Evolutionary conservation across 2,888 invertebrate genomes (phyloP), one percentile per base, ranked within the genome.

Genomic region (Euplagia quadripunctaria): DNA sequence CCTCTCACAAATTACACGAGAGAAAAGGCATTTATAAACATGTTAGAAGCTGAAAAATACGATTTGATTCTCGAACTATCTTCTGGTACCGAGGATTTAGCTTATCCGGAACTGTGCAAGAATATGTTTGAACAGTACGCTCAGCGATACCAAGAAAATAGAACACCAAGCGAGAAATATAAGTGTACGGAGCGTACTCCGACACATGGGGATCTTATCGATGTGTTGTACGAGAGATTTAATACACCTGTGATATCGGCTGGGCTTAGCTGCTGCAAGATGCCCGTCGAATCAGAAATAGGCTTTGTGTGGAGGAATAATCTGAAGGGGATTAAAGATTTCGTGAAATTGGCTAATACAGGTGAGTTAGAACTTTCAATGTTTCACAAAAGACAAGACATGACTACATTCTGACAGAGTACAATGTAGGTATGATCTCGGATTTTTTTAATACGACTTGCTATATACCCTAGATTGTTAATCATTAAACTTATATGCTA

Each of bases 231-330:
- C 79, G 96, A 97, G 49, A 96, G 97, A 85, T 97, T 96, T 83
- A 95, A 96, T 70, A 96, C 97, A 1, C 97, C 98, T 0, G 94
- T 98, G 88, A 94, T 98, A 68, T 97, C 97, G 0, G 96, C 97
- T 6, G 97, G 98, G 31, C 90, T 99, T 46, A 97, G 97, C 72
- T 99, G 99, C 86, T 99, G 99, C 88, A 97, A 97, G 83, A 98
- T 98, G 96, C 98, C 99, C 0, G 86, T 91, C 0, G 96, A 97
- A n/a, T 91, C 88, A 0, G 96, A 97, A 67, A 96, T 98, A n/a
- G 97, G 97, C 0, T 96, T 96, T 79, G 96, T 98, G 12, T 98
- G 98, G 98, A 96, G 97, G 81, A 96, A 97, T 75, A 97, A 97
- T 86, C 87, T 97, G 70, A 94, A 93, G 31, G 97, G 97, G 6